A percentile compares a stretch with the other conserved stretches of the same genome.
Evolutionary conservation across 2,113 vertebrate genomes (phyloP).

Genomic region (Nannospalax galili): DNA sequence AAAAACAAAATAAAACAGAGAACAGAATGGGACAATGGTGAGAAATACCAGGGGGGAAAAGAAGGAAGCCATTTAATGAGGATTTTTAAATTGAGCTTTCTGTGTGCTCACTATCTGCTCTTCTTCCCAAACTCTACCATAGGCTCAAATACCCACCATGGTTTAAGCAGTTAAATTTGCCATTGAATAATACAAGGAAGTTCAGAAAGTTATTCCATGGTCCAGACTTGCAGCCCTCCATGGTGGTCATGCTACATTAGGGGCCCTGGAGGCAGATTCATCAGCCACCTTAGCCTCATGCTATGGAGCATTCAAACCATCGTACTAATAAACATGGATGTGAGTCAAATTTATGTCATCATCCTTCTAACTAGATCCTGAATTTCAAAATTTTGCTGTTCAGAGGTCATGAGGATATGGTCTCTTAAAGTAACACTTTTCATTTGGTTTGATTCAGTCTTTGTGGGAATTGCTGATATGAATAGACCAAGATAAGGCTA

Average conservation of each 20-base stretch:
- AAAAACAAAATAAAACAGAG: neutral
- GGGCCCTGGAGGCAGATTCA: neutral
- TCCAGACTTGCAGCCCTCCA: neutral
- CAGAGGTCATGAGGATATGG: neutral
- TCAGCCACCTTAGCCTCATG: neutral
- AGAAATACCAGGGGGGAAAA: neutral
- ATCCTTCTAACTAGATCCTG: conserved; percentile 55
- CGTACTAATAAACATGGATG: conserved; percentile 18
- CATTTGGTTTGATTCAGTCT: neutral
- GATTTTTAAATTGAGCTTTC: neutral
- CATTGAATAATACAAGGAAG: neutral
- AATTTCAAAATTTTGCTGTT: conserved; percentile 48
- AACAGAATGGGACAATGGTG: neutral
- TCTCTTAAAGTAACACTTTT: neutral
- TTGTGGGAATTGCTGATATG: neutral
- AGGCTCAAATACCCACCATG: neutral
- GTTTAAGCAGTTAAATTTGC: neutral
- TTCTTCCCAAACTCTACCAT: neutral
- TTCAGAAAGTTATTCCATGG: neutral
- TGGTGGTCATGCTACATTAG: conserved; percentile 12
- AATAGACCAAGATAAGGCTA: neutral
- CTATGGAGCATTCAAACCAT: conserved; percentile 41
- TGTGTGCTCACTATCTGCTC: neutral
- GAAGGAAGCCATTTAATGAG: neutral
- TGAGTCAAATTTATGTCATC: conserved; percentile 23